Evolutionary conservation across 1,140 invertebrate genomes (phyloP).

Genomic region (Drosophila seguyi): DNA sequence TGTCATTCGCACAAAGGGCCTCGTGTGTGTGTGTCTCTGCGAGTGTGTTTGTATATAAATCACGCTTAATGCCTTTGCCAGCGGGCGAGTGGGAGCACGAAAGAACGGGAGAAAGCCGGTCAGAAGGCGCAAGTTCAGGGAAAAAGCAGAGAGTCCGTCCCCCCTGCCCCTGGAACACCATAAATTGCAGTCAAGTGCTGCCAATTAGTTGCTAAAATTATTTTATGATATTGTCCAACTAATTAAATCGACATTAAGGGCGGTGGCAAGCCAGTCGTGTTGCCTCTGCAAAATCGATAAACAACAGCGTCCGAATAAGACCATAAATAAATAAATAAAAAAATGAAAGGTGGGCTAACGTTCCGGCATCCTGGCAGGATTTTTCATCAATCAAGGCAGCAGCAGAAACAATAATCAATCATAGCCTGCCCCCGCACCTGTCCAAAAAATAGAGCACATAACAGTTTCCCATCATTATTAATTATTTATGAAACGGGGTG

Average conservation of each 20-base stretch:
- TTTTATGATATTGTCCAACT: slow-evolving; percentile 77
- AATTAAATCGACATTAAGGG: slow-evolving; percentile 68
- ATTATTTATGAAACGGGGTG: slow-evolving; percentile 66
- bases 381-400: slow-evolving; percentile 71
- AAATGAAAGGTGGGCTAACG: slow-evolving; percentile 1
- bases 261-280: no score
- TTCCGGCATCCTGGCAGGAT: slow-evolving; percentile 14
- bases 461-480: slow-evolving; percentile 74
- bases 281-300: slow-evolving; percentile 50
- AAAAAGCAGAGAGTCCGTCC: slow-evolving; percentile 2
- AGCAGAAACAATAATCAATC: slow-evolving; percentile 68
- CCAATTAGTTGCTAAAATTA: slow-evolving; percentile 81
- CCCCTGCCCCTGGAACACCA: slow-evolving; percentile 25
- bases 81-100: background rate
- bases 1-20: background rate
- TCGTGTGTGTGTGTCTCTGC: slow-evolving; percentile 10
- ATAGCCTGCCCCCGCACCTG: slow-evolving; percentile 51
- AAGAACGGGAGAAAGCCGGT: slow-evolving; percentile 2
- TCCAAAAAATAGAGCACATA: slow-evolving; percentile 41
- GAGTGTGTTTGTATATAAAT: slow-evolving; percentile 60
- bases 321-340: slow-evolving; percentile 44
- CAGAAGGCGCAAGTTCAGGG: slow-evolving; percentile 6
- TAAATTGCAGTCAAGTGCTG: slow-evolving; percentile 82
- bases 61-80: slow-evolving; percentile 66
- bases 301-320: slow-evolving; percentile 4